A percentile compares a stretch with the other conserved stretches of the same genome.
Evolutionary conservation across 2,113 vertebrate genomes (phyloP).

Genomic region (Strix aluco): DNA sequence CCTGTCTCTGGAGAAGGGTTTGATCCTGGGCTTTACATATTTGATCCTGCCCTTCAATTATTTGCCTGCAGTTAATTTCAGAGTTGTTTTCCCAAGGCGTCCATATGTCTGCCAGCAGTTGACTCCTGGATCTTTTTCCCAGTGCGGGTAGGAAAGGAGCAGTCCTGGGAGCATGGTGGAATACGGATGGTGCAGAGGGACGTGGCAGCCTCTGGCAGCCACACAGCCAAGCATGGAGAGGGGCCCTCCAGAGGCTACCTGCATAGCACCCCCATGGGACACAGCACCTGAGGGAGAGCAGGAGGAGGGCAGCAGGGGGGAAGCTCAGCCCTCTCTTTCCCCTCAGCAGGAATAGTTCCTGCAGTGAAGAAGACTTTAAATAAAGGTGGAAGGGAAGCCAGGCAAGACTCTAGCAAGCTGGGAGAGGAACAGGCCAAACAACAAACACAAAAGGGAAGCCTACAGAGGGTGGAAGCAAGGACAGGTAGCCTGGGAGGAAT

Average conservation of each 20-base stretch:
- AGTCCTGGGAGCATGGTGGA: fast-evolving
- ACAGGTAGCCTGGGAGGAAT: no score
- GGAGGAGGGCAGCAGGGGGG: not conserved
- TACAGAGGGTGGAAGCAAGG: no score
- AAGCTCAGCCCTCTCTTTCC: not conserved
- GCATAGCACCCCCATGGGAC: not conserved
- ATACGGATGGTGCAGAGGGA: not conserved
- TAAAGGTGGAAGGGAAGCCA: not conserved
- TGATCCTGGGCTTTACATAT: not conserved
- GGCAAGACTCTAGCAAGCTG: not conserved
- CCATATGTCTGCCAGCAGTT: not conserved
- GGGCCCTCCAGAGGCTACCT: not conserved
- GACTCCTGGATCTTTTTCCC: not conserved
- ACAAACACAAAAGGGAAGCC: no score
- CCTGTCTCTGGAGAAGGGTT: not conserved
- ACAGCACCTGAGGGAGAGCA: not conserved
- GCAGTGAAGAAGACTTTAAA: not conserved
- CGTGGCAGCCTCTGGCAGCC: not conserved
- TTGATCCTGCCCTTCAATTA: not conserved
- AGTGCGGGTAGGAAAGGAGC: not conserved
- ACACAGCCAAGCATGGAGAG: not conserved
- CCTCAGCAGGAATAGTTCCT: not conserved
- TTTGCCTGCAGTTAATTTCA: not conserved
- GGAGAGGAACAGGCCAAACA: not conserved
- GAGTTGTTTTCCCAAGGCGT: not conserved